These are phyloP conservation scores for Gryon sp. DNA, from an alignment of 1,140 invertebrate genomes.

Conservation along the genomic window DNA sequence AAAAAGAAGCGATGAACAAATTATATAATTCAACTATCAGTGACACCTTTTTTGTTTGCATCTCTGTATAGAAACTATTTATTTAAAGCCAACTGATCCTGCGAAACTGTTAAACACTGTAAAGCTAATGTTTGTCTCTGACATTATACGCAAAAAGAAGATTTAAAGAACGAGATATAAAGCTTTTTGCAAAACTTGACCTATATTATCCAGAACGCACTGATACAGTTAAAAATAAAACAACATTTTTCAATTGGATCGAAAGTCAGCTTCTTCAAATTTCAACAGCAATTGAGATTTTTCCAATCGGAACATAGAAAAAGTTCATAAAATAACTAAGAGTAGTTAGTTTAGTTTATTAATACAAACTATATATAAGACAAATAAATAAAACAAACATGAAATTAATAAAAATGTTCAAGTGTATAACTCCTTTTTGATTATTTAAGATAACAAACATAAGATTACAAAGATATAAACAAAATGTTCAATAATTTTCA, in stretches of 20 bases:
- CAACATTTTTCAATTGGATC: constrained; percentile 29
- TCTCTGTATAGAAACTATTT: too few species aligned
- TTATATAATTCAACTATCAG: constrained; percentile 5
- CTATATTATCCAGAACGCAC: constrained; percentile 10
- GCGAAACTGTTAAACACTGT: constrained; percentile 22
- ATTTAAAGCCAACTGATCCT: constrained; percentile 4
- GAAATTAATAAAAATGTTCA: too few species aligned
- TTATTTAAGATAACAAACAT: too few species aligned
- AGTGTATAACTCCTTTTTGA: too few species aligned
- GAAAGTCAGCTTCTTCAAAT: constrained; percentile 17
- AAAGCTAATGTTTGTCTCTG: constrained; percentile 40
- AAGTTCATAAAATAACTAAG: too few species aligned
- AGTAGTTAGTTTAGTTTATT: too few species aligned
- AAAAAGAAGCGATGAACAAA: too few species aligned
- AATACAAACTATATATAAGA: too few species aligned
- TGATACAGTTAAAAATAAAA: constrained; percentile 45
- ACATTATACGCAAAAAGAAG: constrained; percentile 28
- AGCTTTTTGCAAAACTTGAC: constrained; percentile 46
- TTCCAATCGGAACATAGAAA: too few species aligned
- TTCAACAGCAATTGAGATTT: constrained; percentile 22
- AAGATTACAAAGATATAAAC: too few species aligned
- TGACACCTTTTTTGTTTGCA: neutral
- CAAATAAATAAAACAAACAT: too few species aligned
- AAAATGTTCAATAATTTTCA: too few species aligned
- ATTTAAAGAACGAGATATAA: constrained; percentile 35